These are phyloP conservation scores for Corvus hawaiiensis DNA, from an alignment of 2,113 vertebrate species.

Conservation along the genomic window DNA sequence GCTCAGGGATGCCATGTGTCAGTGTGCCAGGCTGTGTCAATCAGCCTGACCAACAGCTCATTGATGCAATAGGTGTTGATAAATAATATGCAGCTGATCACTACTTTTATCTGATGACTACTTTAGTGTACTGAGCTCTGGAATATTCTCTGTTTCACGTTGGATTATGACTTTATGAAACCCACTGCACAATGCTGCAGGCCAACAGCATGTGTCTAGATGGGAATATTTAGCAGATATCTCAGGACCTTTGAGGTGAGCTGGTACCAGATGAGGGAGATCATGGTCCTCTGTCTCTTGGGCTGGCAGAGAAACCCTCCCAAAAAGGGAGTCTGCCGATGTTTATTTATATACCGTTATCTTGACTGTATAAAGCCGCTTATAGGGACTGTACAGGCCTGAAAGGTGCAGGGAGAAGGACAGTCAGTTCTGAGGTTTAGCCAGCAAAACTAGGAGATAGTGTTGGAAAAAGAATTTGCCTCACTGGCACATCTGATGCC, in stretches of 20 bases:
- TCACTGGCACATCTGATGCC: background rate
- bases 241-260: background rate
- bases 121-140: background rate
- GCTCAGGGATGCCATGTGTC: background rate
- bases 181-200: background rate
- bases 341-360: background rate
- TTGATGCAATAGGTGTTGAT: background rate
- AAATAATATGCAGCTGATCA: background rate
- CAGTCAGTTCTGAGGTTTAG: background rate
- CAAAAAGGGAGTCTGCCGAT: accelerated
- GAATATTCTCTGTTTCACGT: background rate
- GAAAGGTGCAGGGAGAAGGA: background rate
- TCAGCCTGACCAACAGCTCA: background rate
- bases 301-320: background rate
- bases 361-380: background rate
- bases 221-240: background rate
- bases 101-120: background rate
- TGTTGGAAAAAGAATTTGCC: background rate
- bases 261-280: background rate
- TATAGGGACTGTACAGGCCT: background rate
- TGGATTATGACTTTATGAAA: background rate
- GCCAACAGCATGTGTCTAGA: background rate
- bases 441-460: background rate
- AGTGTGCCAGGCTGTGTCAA: accelerated
- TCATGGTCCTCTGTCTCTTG: background rate